phyloP scores from a whole-genome alignment of 2,797 vertebrate species.

The Antrozous pallidus region DNA sequence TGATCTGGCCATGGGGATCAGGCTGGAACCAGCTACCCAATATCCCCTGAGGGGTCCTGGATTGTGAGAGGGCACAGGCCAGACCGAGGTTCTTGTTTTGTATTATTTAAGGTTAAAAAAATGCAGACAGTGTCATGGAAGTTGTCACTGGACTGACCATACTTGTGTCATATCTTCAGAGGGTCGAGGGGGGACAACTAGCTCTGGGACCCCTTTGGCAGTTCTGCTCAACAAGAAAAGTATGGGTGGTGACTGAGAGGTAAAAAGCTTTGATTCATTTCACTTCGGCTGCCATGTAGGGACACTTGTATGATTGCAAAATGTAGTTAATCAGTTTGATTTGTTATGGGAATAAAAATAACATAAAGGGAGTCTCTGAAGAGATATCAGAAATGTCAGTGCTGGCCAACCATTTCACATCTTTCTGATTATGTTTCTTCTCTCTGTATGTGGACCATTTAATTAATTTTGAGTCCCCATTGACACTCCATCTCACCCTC shows the following conservation, averaged over 20 bases:
- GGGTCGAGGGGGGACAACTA: not conserved
- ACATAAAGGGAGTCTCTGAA: not conserved
- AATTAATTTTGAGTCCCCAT: not conserved
- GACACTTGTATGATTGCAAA: not conserved
- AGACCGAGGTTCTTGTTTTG: not conserved
- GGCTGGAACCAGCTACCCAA: no score
- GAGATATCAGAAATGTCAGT: not conserved
- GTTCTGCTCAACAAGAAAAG: not conserved
- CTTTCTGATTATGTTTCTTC: slow-evolving; percentile 14
- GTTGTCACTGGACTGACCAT: not conserved
- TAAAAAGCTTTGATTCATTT: not conserved
- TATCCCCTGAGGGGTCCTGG: no score
- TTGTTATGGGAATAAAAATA: not conserved
- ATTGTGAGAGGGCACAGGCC: no score
- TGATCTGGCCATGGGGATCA: no score
- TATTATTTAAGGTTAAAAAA: not conserved
- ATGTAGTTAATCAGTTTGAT: not conserved
- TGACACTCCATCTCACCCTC: not conserved
- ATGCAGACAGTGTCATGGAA: not conserved
- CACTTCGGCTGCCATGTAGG: not conserved
- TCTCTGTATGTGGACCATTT: not conserved
- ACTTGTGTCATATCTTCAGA: not conserved
- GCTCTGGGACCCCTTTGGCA: not conserved
- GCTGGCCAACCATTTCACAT: not conserved
- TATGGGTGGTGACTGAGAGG: not conserved